Percentiles rank a stretch among this genome's conserved stretches.
These are phyloP conservation scores for Athene noctua DNA, from an alignment of 2,113 vertebrate genomes.

Conservation along the genomic window DNA sequence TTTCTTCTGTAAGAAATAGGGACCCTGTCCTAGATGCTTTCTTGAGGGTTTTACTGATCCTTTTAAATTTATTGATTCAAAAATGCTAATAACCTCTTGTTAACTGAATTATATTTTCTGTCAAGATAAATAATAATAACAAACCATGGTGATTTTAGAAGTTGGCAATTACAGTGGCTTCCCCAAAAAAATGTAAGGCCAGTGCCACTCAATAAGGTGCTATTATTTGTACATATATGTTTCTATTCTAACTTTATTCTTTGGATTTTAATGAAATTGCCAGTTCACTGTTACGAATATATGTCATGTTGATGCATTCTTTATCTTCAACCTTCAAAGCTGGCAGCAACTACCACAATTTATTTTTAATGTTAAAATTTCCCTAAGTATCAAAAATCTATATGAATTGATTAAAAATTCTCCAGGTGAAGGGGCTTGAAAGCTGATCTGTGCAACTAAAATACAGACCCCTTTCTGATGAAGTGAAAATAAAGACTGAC, in stretches of 20 bases:
- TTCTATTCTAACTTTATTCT: background rate
- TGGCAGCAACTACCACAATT: background rate
- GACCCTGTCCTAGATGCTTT: background rate
- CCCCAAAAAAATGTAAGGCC: fast-evolving
- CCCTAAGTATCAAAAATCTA: background rate
- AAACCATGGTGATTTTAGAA: background rate
- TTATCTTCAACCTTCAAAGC: background rate
- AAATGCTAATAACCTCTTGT: background rate
- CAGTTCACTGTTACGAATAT: background rate
- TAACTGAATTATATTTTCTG: background rate
- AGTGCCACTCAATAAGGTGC: background rate
- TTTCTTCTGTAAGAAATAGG: background rate
- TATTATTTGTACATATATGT: background rate
- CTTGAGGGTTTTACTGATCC: background rate
- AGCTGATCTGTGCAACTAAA: background rate
- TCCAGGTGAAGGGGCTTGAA: background rate
- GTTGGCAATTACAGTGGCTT: background rate
- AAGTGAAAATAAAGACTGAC: background rate
- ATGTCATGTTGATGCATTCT: background rate
- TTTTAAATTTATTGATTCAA: background rate
- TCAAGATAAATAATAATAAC: background rate
- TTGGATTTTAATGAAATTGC: background rate
- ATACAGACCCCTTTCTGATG: background rate
- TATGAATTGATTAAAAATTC: background rate
- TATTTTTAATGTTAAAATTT: background rate